phyloP scores from a whole-genome alignment of 1,140 invertebrate genomes.

The Aphis gossypii region DNA sequence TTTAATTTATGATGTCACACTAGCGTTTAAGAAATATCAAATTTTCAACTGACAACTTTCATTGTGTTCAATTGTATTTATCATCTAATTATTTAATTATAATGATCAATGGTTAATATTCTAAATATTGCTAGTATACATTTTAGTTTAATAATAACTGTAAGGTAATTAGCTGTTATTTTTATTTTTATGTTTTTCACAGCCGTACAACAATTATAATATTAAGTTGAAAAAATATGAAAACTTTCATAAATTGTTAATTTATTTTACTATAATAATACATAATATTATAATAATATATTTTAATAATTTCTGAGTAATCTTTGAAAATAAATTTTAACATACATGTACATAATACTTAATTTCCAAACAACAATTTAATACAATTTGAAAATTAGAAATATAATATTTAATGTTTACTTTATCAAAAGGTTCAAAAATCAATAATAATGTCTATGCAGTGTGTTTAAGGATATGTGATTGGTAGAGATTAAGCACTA shows the following conservation, averaged over 20 bases:
- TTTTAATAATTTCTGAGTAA: neutral
- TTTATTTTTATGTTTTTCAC: neutral
- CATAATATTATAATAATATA: neutral
- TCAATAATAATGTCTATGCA: neutral
- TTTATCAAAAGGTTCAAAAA: neutral
- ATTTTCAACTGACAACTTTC: too few relatives aligned
- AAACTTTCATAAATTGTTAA: neutral
- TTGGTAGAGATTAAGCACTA: neutral
- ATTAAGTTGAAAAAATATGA: neutral
- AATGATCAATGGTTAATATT: too few relatives aligned
- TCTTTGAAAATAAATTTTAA: neutral
- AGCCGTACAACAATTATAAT: neutral
- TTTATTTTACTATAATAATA: conserved; percentile 21
- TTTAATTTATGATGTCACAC: neutral
- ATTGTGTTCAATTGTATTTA: too few relatives aligned
- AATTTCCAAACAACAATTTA: neutral
- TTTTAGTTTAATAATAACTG: too few relatives aligned
- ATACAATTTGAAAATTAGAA: neutral
- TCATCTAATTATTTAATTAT: too few relatives aligned
- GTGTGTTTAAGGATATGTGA: neutral
- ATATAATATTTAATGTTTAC: neutral
- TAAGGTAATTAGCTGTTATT: neutral
- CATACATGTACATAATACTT: neutral
- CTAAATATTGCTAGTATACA: too few relatives aligned
- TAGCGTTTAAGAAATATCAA: neutral